Evolutionary conservation across 2,797 vertebrate species (phyloP), one percentile per base, ranked within the genome.

Genomic region (Acrossocheilus wenchowensis): DNA sequence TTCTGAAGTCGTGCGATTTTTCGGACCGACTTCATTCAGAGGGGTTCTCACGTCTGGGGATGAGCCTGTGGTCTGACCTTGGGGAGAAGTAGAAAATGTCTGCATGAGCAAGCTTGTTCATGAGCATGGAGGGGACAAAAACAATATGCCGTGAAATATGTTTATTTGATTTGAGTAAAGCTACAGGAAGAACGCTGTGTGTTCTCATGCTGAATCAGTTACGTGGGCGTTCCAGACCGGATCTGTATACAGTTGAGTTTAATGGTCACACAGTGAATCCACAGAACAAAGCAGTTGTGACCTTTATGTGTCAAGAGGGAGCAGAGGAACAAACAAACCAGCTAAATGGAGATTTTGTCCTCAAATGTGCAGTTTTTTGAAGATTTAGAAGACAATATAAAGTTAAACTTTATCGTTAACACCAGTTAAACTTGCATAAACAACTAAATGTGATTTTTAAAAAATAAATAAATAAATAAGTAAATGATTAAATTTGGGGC

Each of bases 21-120:
- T 72, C 36, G 71, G 84, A 72, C 73, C 87, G 45, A 82, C 64
- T 30, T 89, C 88, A 87, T 57, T 87, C 15, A 4, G 71, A 26
- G 79, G 62, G 50, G 68, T 2, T 11, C 43, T 87, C 64, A 85
- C 15, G 21, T 80, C 81, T 39, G 90, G 39, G 73, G 90, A 69
- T 26, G 82, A 52, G 57, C 84, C 66, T 78, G 73, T 90, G 78
- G 41, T 84, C 81, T 94, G 91, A 85, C 92, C 95, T 95, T 50
- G 34, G 64, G 26, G 45, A 81, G 36, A 68, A 85, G 41, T 84
- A 21, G 4, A 89, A 78, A 82, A 83, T 39, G 36, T 39, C 71
- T 48, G 36, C 52, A 69, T 81, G 43, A 81, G 45, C 77, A 36
- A 79, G 39, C 34, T 34, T 34, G 77, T 39, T 78, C 6, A 48